Evolutionary conservation across 1,140 invertebrate species (phyloP).

Genomic region (Lithobius niger): DNA sequence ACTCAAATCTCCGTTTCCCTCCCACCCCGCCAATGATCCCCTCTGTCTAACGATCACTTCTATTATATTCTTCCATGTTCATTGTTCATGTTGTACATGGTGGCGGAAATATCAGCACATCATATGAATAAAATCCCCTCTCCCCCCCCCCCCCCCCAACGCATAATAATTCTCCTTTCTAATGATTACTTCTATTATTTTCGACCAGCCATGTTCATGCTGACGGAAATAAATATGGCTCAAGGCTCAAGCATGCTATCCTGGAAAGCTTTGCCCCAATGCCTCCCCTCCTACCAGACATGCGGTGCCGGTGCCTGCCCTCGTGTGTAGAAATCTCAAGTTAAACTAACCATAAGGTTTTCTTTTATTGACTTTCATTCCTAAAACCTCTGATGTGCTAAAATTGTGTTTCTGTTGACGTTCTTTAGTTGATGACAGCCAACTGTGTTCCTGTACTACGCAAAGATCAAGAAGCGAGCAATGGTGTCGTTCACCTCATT

Average conservation of each 20-base stretch:
- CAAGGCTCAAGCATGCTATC: background rate
- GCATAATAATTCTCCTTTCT: no score
- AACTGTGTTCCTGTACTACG: conserved; percentile 38
- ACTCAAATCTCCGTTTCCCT: no score
- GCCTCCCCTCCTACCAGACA: background rate
- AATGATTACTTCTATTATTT: no score
- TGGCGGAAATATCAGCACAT: no score
- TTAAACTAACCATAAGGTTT: background rate
- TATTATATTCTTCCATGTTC: no score
- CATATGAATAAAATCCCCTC: no score
- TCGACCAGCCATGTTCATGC: no score
- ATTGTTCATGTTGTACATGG: no score
- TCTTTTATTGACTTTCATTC: background rate
- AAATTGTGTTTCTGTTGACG: conserved; percentile 6
- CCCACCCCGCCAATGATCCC: no score
- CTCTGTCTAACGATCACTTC: no score
- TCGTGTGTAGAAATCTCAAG: background rate
- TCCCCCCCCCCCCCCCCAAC: no score
- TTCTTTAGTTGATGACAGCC: conserved; percentile 38
- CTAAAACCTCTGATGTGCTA: background rate
- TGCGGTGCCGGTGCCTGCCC: background rate
- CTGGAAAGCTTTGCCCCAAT: background rate
- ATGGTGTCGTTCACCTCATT: conserved; percentile 54
- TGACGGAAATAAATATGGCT: no score
- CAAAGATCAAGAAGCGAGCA: conserved; percentile 43